Evolutionary conservation across 2,113 vertebrate genomes (phyloP).

Genomic region (Nansenia antarctica): DNA sequence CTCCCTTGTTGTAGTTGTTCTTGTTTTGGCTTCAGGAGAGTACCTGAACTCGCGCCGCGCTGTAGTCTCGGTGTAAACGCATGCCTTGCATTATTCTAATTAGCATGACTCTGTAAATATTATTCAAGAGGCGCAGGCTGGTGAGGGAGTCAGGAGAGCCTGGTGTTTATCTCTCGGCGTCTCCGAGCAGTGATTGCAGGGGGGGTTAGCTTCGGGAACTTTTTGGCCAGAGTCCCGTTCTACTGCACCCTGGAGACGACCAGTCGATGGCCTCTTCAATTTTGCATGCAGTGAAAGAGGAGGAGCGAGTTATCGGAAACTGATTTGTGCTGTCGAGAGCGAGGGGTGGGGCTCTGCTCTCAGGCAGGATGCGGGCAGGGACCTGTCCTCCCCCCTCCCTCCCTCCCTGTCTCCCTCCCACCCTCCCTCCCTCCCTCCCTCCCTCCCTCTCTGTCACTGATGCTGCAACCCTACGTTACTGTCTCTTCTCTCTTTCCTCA

Average conservation of each 20-base stretch:
- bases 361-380: neutral
- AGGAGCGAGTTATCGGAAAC: constrained; percentile 16
- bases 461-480: neutral
- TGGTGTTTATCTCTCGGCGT: neutral
- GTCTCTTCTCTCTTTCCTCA: neutral
- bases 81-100: neutral
- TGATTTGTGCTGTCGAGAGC: constrained; percentile 1
- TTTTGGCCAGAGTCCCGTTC: constrained; percentile 5
- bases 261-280: constrained; percentile 46
- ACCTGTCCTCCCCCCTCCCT: neutral
- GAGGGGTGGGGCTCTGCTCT: neutral
- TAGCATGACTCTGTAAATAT: neutral
- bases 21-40: neutral
- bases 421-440: neutral
- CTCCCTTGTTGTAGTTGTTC: too few relatives aligned
- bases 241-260: constrained; percentile 12
- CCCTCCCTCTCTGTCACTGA: neutral
- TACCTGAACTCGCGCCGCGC: too few relatives aligned
- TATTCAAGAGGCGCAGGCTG: neutral
- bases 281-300: constrained; percentile 47
- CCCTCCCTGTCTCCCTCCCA: neutral
- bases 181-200: neutral
- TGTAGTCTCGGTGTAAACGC: neutral
- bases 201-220: neutral
- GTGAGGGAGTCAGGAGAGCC: neutral